Conservation (phyloP, 2,797 vertebrate genomes). For the Gymnothorax javanicus region DNA sequence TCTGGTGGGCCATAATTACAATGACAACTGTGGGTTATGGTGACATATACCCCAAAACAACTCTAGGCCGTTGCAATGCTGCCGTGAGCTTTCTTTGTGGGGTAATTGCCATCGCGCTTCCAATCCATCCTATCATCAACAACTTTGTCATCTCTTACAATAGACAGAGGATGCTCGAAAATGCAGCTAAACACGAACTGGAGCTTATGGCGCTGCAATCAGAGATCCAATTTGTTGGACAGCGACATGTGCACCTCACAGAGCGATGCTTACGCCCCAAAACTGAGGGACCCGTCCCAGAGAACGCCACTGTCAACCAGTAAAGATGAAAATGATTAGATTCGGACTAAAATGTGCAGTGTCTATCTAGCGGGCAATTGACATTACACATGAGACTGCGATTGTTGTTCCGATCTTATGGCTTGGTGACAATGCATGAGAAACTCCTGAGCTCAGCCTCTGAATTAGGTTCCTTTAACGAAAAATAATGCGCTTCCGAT, state of each 20-base stretch:
- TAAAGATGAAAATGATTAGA: slow-evolving; percentile 54
- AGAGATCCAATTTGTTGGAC: slow-evolving; percentile 57
- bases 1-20: slow-evolving; percentile 99
- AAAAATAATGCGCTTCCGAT: neutral
- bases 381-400: neutral
- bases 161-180: slow-evolving; percentile 95
- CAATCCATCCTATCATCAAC: slow-evolving; percentile 98
- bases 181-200: slow-evolving; percentile 91
- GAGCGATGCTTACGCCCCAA: slow-evolving; percentile 82
- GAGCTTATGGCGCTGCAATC: slow-evolving; percentile 91
- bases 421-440: neutral
- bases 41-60: slow-evolving; percentile 97
- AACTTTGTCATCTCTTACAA: slow-evolving; percentile 97
- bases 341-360: neutral
- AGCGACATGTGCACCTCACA: slow-evolving; percentile 65
- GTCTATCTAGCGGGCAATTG: neutral
- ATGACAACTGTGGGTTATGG: slow-evolving; percentile 99
- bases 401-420: neutral
- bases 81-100: slow-evolving; percentile 97
- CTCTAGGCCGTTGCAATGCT: slow-evolving; percentile 91
- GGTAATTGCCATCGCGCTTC: slow-evolving; percentile 94
- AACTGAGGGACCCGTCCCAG: slow-evolving; percentile 76
- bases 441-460: neutral
- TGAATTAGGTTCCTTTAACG: neutral
- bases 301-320: slow-evolving; percentile 75